Evolutionary conservation across 2,113 vertebrate genomes (phyloP).

Genomic region (Phrynocephalus versicolor): DNA sequence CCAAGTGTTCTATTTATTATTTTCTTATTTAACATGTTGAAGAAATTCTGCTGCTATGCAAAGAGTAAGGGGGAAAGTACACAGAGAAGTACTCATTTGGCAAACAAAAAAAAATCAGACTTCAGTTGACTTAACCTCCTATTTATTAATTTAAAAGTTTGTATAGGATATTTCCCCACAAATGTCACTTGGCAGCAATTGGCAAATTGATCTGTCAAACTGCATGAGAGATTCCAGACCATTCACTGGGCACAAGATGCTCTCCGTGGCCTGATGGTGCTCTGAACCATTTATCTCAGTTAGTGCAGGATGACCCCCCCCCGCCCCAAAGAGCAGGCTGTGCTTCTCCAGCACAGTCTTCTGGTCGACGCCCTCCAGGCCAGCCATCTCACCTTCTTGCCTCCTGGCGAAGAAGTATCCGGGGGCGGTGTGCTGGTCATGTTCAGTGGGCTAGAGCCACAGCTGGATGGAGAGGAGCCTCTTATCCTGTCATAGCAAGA

Average conservation of each 20-base stretch:
- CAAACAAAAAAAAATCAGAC: background rate
- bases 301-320: background rate
- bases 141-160: background rate
- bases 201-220: background rate
- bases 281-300: background rate
- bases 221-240: background rate
- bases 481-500: slow-evolving; percentile 93
- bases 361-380: background rate
- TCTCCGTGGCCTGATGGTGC: background rate
- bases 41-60: background rate
- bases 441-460: slow-evolving; percentile 94
- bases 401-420: slow-evolving; percentile 91
- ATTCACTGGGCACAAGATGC: background rate
- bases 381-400: slow-evolving; percentile 85
- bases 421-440: slow-evolving; percentile 96
- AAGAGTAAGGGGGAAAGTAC: background rate
- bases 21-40: background rate
- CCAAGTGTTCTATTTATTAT: background rate
- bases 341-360: background rate
- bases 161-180: background rate
- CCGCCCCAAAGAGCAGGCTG: background rate
- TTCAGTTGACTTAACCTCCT: background rate
- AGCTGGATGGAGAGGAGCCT: slow-evolving; percentile 97
- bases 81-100: background rate
- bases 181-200: background rate